Percentiles rank a stretch among this genome's conserved stretches.
Evolutionary conservation across 2,113 vertebrate genomes (phyloP).

Genomic region (Rhipidura dahli): DNA sequence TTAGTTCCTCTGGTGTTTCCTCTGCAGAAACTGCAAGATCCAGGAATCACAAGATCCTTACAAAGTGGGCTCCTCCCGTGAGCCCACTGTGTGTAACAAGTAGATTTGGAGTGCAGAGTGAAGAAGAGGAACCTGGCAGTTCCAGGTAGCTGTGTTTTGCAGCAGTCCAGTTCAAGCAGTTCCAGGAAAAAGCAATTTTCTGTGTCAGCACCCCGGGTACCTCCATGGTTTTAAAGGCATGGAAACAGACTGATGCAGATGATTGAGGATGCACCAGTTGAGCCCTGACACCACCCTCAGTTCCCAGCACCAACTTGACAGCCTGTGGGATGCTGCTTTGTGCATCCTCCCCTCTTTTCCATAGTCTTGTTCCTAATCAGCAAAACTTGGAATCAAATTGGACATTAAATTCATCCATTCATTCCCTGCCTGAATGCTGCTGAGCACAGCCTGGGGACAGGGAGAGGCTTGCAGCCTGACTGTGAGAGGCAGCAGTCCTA

Average conservation of each 20-base stretch:
- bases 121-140: not conserved
- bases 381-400: not conserved
- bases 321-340: accelerated
- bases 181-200: not conserved
- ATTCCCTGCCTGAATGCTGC: not conserved
- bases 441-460: accelerated
- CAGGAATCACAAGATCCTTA: not conserved
- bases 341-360: not conserved
- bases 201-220: not conserved
- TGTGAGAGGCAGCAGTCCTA: not conserved
- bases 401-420: not conserved
- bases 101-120: accelerated
- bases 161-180: not conserved
- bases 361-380: not conserved
- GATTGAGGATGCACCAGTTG: accelerated
- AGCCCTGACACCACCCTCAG: not conserved
- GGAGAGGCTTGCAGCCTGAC: not conserved
- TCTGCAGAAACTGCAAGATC: not conserved
- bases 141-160: not conserved
- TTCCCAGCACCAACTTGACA: accelerated
- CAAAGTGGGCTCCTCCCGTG: not conserved
- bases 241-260: not conserved
- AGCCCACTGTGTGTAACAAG: accelerated
- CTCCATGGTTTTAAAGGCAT: not conserved
- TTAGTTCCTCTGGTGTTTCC: not conserved